Conservation (phyloP, 2,797 vertebrate species). For the Nasua narica region DNA sequence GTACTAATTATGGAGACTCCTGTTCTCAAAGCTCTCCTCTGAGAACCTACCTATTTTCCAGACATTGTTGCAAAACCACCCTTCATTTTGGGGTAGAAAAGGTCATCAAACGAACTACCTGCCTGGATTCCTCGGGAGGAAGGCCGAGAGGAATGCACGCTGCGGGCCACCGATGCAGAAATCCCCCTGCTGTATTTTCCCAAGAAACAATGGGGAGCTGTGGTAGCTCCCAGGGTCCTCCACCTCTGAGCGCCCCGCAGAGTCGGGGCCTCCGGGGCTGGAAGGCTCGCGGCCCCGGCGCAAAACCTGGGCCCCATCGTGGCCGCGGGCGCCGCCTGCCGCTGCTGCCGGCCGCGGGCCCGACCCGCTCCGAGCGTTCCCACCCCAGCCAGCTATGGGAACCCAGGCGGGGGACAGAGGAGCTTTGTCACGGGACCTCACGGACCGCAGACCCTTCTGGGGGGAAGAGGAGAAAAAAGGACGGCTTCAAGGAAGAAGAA, state of each 20-base stretch:
- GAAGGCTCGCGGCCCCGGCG: not conserved
- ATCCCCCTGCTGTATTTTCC: not conserved
- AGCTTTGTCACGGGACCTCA: conserved; percentile 58
- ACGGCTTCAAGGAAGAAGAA: conserved; percentile 60
- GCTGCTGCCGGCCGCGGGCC: conserved; percentile 36
- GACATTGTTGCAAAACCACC: not conserved
- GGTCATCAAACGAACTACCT: not conserved
- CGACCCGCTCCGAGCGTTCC: conserved; percentile 34
- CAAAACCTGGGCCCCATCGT: not conserved
- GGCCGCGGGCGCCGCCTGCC: not conserved
- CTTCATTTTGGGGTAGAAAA: not conserved
- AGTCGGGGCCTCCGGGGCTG: not conserved
- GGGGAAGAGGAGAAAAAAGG: conserved; percentile 19
- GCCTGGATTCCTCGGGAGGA: not conserved
- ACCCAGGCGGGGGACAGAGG: conserved; percentile 51
- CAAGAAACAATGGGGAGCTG: not conserved
- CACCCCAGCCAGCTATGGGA: conserved; percentile 67
- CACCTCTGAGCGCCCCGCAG: conserved; percentile 27
- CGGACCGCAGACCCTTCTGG: conserved; percentile 41
- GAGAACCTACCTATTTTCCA: conserved; percentile 41
- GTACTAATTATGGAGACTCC: not conserved
- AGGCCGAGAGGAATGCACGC: not conserved
- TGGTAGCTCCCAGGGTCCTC: not conserved
- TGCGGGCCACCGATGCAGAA: not conserved
- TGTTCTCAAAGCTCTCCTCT: not conserved